phyloP scores from a whole-genome alignment of 2,888 invertebrate species.

The Polymixis flavicincta region DNA sequence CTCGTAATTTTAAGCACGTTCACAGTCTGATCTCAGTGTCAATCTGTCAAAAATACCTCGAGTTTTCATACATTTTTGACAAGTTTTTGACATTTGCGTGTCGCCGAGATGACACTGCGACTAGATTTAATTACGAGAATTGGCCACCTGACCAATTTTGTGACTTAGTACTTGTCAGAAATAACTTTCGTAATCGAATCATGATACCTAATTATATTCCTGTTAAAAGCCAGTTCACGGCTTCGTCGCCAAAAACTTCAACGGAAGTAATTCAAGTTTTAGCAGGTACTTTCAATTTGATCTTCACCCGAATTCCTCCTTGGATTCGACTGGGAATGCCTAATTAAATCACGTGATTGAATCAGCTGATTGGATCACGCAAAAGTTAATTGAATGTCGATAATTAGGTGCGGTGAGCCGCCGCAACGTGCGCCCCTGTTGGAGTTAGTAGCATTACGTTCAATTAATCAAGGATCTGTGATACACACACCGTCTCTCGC shows the following conservation, averaged over 20 bases:
- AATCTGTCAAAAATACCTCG: no score
- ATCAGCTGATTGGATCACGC: slow-evolving; percentile 54
- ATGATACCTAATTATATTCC: slow-evolving; percentile 10
- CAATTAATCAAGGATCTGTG: slow-evolving; percentile 42
- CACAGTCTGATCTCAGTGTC: no score
- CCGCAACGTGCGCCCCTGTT: slow-evolving; percentile 24
- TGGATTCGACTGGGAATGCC: slow-evolving; percentile 17
- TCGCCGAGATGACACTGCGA: no score
- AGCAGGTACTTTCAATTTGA: slow-evolving; percentile 16
- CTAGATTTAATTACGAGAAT: no score
- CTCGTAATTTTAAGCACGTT: no score
- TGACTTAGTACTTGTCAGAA: slow-evolving; percentile 17
- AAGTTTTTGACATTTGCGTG: no score
- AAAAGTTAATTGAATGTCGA: slow-evolving; percentile 62
- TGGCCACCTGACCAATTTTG: slow-evolving; percentile 9
- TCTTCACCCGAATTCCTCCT: slow-evolving; percentile 13
- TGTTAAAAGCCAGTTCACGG: not conserved
- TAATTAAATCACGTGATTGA: slow-evolving; percentile 53
- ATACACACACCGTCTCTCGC: slow-evolving; percentile 20
- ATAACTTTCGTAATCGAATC: slow-evolving; percentile 17
- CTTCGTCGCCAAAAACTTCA: slow-evolving; percentile 5
- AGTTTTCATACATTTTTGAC: no score
- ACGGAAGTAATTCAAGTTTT: slow-evolving; percentile 23
- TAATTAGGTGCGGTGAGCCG: slow-evolving; percentile 56
- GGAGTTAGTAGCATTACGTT: slow-evolving; percentile 32